Evolutionary conservation across 2,888 invertebrate species (phyloP).

Genomic region (Stegophylla sp.): DNA sequence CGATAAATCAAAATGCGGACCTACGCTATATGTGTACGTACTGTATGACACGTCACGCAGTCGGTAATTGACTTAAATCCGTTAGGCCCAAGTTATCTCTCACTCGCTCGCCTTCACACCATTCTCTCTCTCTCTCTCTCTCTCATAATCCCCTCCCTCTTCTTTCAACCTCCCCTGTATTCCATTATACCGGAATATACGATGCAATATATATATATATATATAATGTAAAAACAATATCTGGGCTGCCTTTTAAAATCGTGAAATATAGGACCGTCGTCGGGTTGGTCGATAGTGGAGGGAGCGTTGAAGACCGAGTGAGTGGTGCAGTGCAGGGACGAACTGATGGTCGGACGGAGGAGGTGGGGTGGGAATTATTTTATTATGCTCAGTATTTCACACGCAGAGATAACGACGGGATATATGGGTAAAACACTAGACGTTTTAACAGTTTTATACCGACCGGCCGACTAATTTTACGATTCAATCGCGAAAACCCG

Average conservation of each 20-base stretch:
- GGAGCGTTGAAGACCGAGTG: no score
- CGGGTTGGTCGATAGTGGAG: no score
- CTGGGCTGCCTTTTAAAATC: conserved; percentile 23
- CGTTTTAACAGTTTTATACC: conserved; percentile 26
- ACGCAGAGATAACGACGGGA: neutral
- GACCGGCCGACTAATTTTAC: conserved; percentile 32
- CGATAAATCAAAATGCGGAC: conserved; percentile 44
- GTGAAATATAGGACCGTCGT: no score
- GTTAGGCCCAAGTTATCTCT: neutral
- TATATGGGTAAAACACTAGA: neutral
- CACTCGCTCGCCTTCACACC: neutral
- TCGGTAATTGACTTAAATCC: conserved; percentile 54
- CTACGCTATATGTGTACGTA: neutral
- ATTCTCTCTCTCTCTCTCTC: neutral
- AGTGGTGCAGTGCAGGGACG: no score
- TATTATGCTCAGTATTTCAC: conserved; percentile 33
- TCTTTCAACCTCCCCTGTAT: neutral
- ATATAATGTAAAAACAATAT: conserved; percentile 4
- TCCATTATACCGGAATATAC: conserved; percentile 8
- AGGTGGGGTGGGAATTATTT: neutral
- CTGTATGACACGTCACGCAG: conserved; percentile 27
- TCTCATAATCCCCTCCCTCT: neutral
- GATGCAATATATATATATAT: conserved; percentile 11
- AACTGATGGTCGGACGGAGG: neutral
- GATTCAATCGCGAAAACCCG: conserved; percentile 27